Base-by-base conservation (phyloP, 2,113 vertebrate genomes). In the Terrapene triunguis region DNA sequence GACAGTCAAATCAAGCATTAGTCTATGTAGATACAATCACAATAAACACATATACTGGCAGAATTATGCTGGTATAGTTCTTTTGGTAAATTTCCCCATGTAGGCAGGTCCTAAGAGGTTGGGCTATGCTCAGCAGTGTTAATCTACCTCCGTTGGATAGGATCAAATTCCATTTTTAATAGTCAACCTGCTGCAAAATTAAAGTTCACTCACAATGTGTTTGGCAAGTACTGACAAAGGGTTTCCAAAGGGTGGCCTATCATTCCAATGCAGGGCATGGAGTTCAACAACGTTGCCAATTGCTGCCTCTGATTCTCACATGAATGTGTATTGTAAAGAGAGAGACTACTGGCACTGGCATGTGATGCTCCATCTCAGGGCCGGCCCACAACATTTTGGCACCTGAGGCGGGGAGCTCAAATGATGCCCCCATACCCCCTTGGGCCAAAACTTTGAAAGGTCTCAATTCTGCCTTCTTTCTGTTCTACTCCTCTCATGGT, bases 61-160 rank as follows among this genome's bases (percentile, higher is more conserved):
- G 59, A 62, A 62, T 62, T 32, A 62, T 62, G 14, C 29, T 32
- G 59, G 12, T 32, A 10, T 89, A 22, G 14, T 84, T 93, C 80
- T 92, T 47, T 19, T 81, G 50, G 47, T 93, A 22, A 62, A 72
- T 92, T 84, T 85, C 38, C 47, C 79, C 42, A 93, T 22, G 85
- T 88, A 25, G 6, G 29, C 35, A 90, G 80, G 42, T 32, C 53
- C n/a, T 82, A 59, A 86, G 51, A 88, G 62, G 72, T 88, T 82
- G 51, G 69, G 69, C 10, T 22, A 24, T 72, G n/a, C 9, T 38
- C 48, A 2, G 0, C 53, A 2, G 0, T 16, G 17, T 48, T 93
- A 24, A 19, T 22, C 2, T 78, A 14, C 85, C 51, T 88, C 0
- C 0, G 35, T 80, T 84, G 10, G 16, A 25, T 38, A 76, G 48